Percentiles rank a stretch among this genome's conserved stretches.
Conservation (phyloP, 53 echinoderm and acorn worm species). For the Holothuria scabra region DNA sequence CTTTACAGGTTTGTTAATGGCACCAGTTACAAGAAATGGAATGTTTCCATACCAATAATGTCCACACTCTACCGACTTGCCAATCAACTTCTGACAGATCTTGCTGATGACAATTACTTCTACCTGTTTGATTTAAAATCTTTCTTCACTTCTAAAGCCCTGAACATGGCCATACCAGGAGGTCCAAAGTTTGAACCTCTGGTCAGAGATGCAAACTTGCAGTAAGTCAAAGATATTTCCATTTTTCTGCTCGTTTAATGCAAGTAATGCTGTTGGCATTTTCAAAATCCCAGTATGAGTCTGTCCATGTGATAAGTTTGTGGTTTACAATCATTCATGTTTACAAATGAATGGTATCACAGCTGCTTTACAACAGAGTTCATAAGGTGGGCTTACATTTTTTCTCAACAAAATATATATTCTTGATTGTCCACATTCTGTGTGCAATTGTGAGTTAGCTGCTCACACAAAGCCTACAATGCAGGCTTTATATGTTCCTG, state of each 20-base stretch:
- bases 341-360: too few relatives aligned
- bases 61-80: slow-evolving; percentile 96
- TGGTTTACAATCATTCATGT: too few relatives aligned
- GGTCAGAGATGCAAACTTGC: slow-evolving; percentile 88
- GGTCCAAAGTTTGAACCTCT: slow-evolving; percentile 99
- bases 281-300: neutral
- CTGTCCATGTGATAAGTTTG: too few relatives aligned
- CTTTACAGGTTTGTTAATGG: slow-evolving; percentile 82
- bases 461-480: too few relatives aligned
- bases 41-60: slow-evolving; percentile 88
- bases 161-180: slow-evolving; percentile 99
- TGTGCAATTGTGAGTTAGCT: too few relatives aligned
- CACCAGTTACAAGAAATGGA: slow-evolving; percentile 97
- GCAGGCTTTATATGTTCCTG: too few relatives aligned
- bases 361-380: too few relatives aligned
- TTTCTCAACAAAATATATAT: too few relatives aligned
- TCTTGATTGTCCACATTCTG: too few relatives aligned
- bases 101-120: slow-evolving; percentile 98
- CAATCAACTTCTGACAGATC: slow-evolving; percentile 95
- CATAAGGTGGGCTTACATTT: too few relatives aligned
- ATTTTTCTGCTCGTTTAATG: neutral
- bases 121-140: slow-evolving; percentile 99
- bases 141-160: slow-evolving; percentile 99
- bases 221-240: slow-evolving; percentile 67
- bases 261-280: neutral